Evolutionary conservation across 2,113 vertebrate species (phyloP), one percentile per base, ranked within the genome.

Genomic region (Thinocorus orbignyianus): DNA sequence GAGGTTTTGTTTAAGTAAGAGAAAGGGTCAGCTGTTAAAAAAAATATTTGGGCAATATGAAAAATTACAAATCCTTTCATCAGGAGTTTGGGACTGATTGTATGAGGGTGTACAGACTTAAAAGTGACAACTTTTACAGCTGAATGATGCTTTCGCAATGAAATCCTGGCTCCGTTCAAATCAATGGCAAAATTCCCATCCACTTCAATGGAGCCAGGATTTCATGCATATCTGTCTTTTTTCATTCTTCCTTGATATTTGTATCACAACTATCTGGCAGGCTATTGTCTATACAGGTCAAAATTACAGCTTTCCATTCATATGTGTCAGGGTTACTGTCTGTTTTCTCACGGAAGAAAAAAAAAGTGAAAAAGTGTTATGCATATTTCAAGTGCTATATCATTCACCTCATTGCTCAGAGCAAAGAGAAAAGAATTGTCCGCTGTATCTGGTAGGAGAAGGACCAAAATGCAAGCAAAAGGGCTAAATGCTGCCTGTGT

Each of bases 1-100:
- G 61, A 90, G 12, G 35, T 68, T 62, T 28, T 88, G 33, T 96
- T 93, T 97, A 95, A 95, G 88, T 82, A 96, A 95, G 52, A 96
- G 90, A 92, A 92, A 78, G 72, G 57, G 77, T 79, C 86, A 84
- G 33, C 88, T 81, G 52, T 81, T 86, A 69, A 92, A 78, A 81
- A 72, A 86, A 94, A 81, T 85, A 88, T 92, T 88, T 94, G 73
- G 62, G 46, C 66, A 83, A 85, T 69, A 92, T 77, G 95, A 96
- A 96, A 96, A 91, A 96, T 84, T 91, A 37, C 69, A 91, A 65
- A 92, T 93, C 31, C 54, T 96, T 96, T 92, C 88, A 73, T 87
- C 90, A 72, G 57, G 55, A 96, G 68, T 73, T 92, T 92, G 46
- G 39, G 55, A 68, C 42, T 57, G 73, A 72, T 72, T 82, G 31